These are phyloP conservation scores for Hippocampus comes DNA, from an alignment of 2,113 vertebrate species.

Conservation along the genomic window DNA sequence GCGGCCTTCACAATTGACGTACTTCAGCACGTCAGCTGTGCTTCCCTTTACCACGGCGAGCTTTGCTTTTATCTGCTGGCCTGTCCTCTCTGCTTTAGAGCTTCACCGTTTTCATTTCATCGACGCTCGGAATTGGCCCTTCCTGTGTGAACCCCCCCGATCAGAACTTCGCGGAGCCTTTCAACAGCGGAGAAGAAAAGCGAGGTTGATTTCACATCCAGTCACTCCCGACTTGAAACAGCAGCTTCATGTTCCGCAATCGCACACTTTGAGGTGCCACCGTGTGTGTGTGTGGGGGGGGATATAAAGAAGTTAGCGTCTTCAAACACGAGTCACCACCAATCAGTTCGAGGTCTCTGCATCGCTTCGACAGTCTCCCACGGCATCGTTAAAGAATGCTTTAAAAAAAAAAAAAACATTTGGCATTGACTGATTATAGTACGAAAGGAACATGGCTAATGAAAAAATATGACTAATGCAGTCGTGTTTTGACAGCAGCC, in stretches of 20 bases:
- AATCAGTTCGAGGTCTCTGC: neutral
- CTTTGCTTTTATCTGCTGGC: slow-evolving; percentile 21
- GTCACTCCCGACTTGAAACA: slow-evolving; percentile 22
- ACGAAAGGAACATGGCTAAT: slow-evolving; percentile 26
- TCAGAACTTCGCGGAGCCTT: slow-evolving; percentile 22
- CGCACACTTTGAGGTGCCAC: slow-evolving; percentile 17
- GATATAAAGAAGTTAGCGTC: slow-evolving; percentile 17
- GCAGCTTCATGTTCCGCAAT: slow-evolving; percentile 7
- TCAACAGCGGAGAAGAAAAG: slow-evolving; percentile 31
- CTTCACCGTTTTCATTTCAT: slow-evolving; percentile 40
- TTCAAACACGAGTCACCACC: slow-evolving; percentile 5
- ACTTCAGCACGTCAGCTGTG: slow-evolving; percentile 32
- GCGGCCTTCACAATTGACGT: slow-evolving; percentile 23
- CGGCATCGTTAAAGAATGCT: slow-evolving; percentile 17
- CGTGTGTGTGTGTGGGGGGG: neutral
- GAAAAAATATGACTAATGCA: slow-evolving; percentile 40
- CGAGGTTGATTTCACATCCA: slow-evolving; percentile 44
- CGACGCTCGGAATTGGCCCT: slow-evolving; percentile 1
- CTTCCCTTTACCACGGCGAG: slow-evolving; percentile 1
- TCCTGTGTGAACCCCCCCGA: slow-evolving; percentile 10
- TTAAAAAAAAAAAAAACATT: neutral
- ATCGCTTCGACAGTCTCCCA: slow-evolving; percentile 36
- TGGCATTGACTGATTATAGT: slow-evolving; percentile 26
- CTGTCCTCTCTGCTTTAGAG: slow-evolving; percentile 29
- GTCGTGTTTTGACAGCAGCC: slow-evolving; percentile 14